Evolutionary conservation across 2,113 vertebrate genomes (phyloP), one percentile per base, ranked within the genome.

Genomic region (Notothenia coriiceps): DNA sequence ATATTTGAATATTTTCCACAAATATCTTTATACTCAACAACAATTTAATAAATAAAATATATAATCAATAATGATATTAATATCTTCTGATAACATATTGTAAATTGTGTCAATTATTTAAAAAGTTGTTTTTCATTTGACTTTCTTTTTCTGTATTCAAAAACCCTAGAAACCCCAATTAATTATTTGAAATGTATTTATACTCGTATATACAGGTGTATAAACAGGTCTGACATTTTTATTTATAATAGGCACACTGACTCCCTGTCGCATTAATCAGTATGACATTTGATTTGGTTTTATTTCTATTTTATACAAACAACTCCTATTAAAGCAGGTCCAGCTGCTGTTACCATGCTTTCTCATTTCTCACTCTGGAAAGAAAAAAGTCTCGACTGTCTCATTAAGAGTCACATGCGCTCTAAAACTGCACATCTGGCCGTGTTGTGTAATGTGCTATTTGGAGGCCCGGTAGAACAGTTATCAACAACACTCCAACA

Each of bases 361-460:
- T 35, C 54, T 70, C 7, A 55, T 73, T 80, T 74, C 74, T 85
- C 44, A 33, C 61, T 59, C 54, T 0, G 29, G 72, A 52, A 66
- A 84, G 18, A 70, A 61, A 62, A 63, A 44, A 20, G n/a, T 11
- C 51, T 12, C 56, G 59, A 70, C 43, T 7, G 14, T 74, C 86
- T 91, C 88, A 87, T 88, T 88, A 90, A 73, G 46, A 85, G 55
- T 69, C 80, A 75, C 62, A 47, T 86, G 80, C 70, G 60, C 61
- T 84, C 74, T 68, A 72, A 87, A 84, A 75, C 65, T 67, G 90
- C 86, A 91, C 90, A 92, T 92, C 85, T 92, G 90, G 85, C 70
- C 64, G 13, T 22, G 79, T 82, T 89, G 86, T 89, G 76, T 89
- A 90, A 91, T 47, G 74, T 44, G 70, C 71, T 70, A 77, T 81